A percentile compares a stretch with the other conserved stretches of the same genome.
These are phyloP conservation scores for Leptobrachium leishanense DNA, from an alignment of 2,113 vertebrate genomes.

Conservation along the genomic window DNA sequence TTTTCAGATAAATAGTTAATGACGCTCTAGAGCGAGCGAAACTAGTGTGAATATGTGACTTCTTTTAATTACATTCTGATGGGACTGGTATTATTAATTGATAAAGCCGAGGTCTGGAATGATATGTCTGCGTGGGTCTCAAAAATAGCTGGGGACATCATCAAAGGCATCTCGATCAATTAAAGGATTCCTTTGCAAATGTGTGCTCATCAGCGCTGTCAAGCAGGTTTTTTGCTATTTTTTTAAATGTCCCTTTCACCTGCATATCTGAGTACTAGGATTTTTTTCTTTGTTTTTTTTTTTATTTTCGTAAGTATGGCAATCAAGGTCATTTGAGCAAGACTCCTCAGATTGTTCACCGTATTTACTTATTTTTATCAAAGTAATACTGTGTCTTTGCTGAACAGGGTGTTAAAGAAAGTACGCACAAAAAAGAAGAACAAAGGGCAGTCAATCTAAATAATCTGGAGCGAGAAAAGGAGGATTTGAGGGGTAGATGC, in stretches of 20 bases:
- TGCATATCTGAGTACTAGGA: conserved; percentile 81
- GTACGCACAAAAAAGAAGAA: conserved; percentile 77
- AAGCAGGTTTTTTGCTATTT: conserved; percentile 68
- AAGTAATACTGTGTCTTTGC: conserved; percentile 10
- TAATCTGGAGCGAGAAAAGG: conserved; percentile 81
- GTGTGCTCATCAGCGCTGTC: conserved; percentile 93
- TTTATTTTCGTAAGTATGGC: too few relatives aligned
- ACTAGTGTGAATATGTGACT: conserved; percentile 89
- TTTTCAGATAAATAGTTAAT: conserved; percentile 96
- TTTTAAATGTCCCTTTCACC: conserved; percentile 79
- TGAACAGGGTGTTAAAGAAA: conserved; percentile 78
- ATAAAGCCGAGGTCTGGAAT: conserved; percentile 91
- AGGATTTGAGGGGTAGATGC: conserved; percentile 78
- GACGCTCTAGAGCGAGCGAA: conserved; percentile 82
- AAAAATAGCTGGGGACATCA: conserved; percentile 91
- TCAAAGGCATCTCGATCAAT: conserved; percentile 96
- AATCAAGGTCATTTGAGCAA: background rate
- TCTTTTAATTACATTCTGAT: conserved; percentile 96
- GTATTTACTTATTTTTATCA: background rate
- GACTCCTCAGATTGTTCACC: background rate
- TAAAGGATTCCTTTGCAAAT: conserved; percentile 91
- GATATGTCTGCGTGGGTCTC: conserved; percentile 88
- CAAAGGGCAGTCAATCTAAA: conserved; percentile 79
- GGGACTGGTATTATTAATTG: conserved; percentile 98
- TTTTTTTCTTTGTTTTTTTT: conserved; percentile 4